Evolutionary conservation across 53 echinoderm and acorn worm species (phyloP), one percentile per base, ranked within the genome.

Genomic region (Paracentrotus lividus): DNA sequence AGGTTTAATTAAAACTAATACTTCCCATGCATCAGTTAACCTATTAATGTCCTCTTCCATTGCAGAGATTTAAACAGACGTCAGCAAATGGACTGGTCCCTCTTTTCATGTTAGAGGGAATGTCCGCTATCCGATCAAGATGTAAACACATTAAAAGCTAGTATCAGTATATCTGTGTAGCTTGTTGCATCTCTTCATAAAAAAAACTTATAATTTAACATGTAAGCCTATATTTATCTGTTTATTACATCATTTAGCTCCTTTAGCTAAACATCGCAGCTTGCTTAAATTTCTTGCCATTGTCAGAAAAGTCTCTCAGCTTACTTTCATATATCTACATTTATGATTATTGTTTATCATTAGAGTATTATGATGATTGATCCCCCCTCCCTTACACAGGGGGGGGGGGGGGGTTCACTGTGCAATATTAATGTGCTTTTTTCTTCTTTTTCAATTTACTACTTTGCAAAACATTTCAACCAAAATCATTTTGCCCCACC

Each of bases 1-100:
- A 81, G 10, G 81, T 45, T 49, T 81, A 24, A 81, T 81, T 81
- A 81, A 81, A 81, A 44, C 27, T n/a, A 18, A 81, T 81, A 81
- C 44, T 81, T n/a, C 81, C 27, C 45, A 45, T 47, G 24, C 20
- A 81, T 81, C 47, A 81, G 24, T 81, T 81, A 47, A 34, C 81
- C 81, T 47, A 81, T 43, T 45, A 81, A 5, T 47, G 81, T 81
- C 49, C 47, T n/a, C 27, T 26, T 9, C 5, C 44, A 81, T 81
- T n/a, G n/a, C 1, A 47, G 18, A 8, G 9, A 45, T 47, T 21
- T 81, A 26, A 26, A 47, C 24, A 77, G 77, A 81, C 26, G 47
- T 81, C 49, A 26, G 27, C 6, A 47, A 45, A 5, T 78, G 45
- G 78, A 78, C 24, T 26, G n/a, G n/a, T 23, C 32, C 14, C 38